Evolutionary conservation across 2,888 invertebrate species (phyloP).

Genomic region (Latrodectus hesperus): DNA sequence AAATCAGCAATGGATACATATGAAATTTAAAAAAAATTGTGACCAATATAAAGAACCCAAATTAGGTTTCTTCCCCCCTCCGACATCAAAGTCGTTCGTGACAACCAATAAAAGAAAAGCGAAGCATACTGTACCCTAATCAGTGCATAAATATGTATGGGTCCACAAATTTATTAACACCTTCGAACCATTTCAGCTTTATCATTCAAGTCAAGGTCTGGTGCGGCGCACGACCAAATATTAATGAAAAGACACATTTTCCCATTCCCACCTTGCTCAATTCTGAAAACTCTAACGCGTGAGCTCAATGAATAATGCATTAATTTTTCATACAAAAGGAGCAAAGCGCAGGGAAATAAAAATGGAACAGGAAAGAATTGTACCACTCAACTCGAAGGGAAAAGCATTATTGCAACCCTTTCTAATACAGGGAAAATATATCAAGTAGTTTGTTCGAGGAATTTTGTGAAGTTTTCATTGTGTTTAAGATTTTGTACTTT

Average conservation of each 20-base stretch:
- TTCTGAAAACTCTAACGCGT: constrained; percentile 5
- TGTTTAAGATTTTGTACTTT: too few species aligned
- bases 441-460: too few species aligned
- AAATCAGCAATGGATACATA: too few species aligned
- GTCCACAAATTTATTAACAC: constrained; percentile 55
- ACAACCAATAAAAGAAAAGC: not conserved
- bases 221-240: constrained; percentile 21
- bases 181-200: constrained; percentile 12
- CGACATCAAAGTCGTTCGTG: not conserved
- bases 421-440: too few species aligned
- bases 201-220: constrained; percentile 26
- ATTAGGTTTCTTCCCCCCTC: not conserved
- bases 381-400: constrained; percentile 31
- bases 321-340: constrained; percentile 38
- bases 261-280: constrained; percentile 2
- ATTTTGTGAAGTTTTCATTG: too few species aligned
- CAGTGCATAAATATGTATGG: constrained; percentile 49
- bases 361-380: not conserved
- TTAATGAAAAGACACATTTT: constrained; percentile 39
- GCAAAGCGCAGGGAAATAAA: not conserved
- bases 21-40: not conserved
- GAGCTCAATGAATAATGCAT: constrained; percentile 52
- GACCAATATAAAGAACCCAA: not conserved
- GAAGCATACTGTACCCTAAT: not conserved
- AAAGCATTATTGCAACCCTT: too few species aligned